Conservation (phyloP, 2,113 vertebrate species). For the Chaetodon auriga region DNA sequence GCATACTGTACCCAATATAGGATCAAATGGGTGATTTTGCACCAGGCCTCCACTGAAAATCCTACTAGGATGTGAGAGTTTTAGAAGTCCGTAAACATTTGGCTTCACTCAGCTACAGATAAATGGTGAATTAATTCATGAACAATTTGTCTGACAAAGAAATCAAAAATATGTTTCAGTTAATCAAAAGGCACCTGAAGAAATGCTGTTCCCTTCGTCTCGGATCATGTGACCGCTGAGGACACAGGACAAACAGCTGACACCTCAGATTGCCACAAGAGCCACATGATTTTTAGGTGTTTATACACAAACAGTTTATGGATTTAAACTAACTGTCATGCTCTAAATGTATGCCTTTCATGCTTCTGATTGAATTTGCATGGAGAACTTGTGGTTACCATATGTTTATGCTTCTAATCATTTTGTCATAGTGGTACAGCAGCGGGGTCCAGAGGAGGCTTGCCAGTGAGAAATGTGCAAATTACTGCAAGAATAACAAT, state of each 20-base stretch:
- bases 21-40: background rate
- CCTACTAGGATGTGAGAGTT: background rate
- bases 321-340: background rate
- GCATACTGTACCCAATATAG: background rate
- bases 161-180: too few species aligned
- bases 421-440: background rate
- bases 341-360: background rate
- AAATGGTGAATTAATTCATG: background rate
- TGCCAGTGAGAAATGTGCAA: background rate
- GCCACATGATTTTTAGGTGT: background rate
- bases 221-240: background rate
- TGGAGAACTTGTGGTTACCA: background rate
- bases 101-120: background rate
- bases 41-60: background rate
- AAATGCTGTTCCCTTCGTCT: background rate
- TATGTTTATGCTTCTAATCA: background rate
- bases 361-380: background rate
- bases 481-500: background rate
- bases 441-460: background rate
- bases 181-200: too few species aligned
- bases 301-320: background rate
- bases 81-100: background rate
- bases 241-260: too few species aligned
- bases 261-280: background rate
- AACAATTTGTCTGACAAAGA: background rate